Evolutionary conservation across 2,888 invertebrate species (phyloP).

Genomic region (Cepaea hortensis): DNA sequence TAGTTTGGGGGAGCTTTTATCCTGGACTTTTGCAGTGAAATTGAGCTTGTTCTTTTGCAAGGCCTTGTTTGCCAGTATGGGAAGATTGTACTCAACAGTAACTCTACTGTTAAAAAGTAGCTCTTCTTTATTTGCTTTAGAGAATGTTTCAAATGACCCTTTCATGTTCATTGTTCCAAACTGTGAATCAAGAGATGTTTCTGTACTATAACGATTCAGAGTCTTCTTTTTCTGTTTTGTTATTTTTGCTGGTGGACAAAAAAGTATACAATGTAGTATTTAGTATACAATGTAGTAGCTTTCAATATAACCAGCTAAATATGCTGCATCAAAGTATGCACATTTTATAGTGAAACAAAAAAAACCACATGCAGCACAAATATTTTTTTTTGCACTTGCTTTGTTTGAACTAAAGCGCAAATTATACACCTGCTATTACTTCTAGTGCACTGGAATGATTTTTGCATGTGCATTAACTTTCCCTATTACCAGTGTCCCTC

Average conservation of each 20-base stretch:
- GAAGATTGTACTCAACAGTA: slow-evolving; percentile 45
- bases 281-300: too few species aligned
- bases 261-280: background rate
- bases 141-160: slow-evolving; percentile 14
- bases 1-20: slow-evolving; percentile 48
- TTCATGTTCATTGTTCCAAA: slow-evolving; percentile 43
- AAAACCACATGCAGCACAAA: too few species aligned
- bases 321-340: too few species aligned
- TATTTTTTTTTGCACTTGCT: too few species aligned
- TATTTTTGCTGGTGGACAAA: slow-evolving; percentile 30
- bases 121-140: slow-evolving; percentile 20
- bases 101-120: slow-evolving; percentile 33
- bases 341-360: too few species aligned
- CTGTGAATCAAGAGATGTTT: slow-evolving; percentile 36
- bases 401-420: too few species aligned
- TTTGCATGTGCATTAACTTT: too few species aligned
- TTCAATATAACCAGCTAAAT: too few species aligned
- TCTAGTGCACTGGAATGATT: too few species aligned
- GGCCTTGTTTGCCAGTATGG: slow-evolving; percentile 20
- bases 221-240: slow-evolving; percentile 20
- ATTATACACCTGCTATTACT: too few species aligned
- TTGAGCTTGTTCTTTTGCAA: slow-evolving; percentile 48
- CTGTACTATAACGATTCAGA: slow-evolving; percentile 18
- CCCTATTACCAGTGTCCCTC: too few species aligned
- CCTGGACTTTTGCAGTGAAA: slow-evolving; percentile 50